Conservation (phyloP, 2,888 invertebrate genomes). For the Deroplatys truncata region DNA sequence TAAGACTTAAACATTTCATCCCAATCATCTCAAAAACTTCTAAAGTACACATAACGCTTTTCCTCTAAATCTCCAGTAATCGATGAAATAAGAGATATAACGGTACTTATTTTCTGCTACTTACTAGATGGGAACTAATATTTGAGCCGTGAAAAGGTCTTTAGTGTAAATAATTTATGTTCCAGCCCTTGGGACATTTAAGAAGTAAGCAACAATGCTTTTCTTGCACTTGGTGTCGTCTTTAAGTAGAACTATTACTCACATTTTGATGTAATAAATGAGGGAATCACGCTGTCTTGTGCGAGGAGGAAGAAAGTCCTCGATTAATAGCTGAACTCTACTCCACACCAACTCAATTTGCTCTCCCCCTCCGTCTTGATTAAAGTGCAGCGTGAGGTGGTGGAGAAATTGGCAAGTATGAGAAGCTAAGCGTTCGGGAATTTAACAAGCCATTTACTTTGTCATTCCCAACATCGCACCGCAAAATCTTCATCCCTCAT, state of each 20-base stretch:
- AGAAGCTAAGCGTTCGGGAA: neutral
- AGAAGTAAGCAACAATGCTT: too few relatives aligned
- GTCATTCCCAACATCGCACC: neutral
- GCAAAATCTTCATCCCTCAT: neutral
- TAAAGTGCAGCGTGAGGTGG: neutral
- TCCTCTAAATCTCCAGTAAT: too few relatives aligned
- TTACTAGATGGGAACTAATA: too few relatives aligned
- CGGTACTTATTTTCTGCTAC: too few relatives aligned
- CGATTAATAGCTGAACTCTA: neutral
- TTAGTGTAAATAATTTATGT: too few relatives aligned
- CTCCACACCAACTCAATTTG: neutral
- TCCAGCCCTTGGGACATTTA: too few relatives aligned
- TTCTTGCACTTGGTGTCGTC: neutral
- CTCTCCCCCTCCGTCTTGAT: neutral
- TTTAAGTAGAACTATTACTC: neutral
- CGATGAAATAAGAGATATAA: too few relatives aligned
- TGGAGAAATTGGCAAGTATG: neutral
- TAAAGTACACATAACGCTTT: too few relatives aligned
- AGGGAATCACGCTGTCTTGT: neutral
- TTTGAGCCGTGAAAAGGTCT: too few relatives aligned
- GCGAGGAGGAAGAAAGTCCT: neutral
- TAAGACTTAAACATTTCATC: too few relatives aligned
- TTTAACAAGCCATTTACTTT: neutral
- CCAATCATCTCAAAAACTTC: too few relatives aligned
- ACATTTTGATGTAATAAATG: neutral